phyloP scores from a whole-genome alignment of 2,797 vertebrate species.

The Benthosema pterotum region DNA sequence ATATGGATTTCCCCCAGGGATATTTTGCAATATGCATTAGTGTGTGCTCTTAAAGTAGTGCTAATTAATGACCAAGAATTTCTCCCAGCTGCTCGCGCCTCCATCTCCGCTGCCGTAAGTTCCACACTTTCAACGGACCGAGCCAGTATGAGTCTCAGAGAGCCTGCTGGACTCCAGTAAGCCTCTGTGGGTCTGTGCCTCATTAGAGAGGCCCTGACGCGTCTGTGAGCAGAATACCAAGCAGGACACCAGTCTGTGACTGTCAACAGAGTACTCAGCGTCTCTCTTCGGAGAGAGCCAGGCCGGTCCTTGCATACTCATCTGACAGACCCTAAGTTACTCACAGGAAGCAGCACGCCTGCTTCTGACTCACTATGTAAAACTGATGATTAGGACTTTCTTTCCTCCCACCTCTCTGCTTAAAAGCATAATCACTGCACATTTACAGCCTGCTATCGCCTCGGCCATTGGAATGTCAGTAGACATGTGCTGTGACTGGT shows the following conservation, averaged over 20 bases:
- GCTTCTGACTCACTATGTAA: neutral
- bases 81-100: constrained; percentile 21
- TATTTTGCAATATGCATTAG: constrained; percentile 2
- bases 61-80: constrained; percentile 26
- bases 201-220: constrained; percentile 58
- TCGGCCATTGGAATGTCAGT: constrained; percentile 59
- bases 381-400: constrained; percentile 14
- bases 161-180: constrained; percentile 50
- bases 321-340: neutral
- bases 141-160: constrained; percentile 42
- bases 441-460: constrained; percentile 49
- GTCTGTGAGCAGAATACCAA: constrained; percentile 75
- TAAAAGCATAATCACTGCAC: constrained; percentile 14
- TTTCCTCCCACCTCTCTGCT: neutral
- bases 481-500: constrained; percentile 40
- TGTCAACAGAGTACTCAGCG: constrained; percentile 41
- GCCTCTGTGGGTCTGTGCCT: constrained; percentile 59
- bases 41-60: constrained; percentile 11
- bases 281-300: constrained; percentile 44
- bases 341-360: constrained; percentile 9
- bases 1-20: too few relatives aligned
- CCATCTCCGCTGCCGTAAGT: constrained; percentile 21
- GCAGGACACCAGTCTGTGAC: constrained; percentile 49
- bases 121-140: constrained; percentile 36
- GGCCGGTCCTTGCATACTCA: constrained; percentile 37